Percentiles rank a stretch among this genome's conserved stretches.
Evolutionary conservation across 1,140 invertebrate genomes (phyloP).

Genomic region (Scaptomyza hsui): DNA sequence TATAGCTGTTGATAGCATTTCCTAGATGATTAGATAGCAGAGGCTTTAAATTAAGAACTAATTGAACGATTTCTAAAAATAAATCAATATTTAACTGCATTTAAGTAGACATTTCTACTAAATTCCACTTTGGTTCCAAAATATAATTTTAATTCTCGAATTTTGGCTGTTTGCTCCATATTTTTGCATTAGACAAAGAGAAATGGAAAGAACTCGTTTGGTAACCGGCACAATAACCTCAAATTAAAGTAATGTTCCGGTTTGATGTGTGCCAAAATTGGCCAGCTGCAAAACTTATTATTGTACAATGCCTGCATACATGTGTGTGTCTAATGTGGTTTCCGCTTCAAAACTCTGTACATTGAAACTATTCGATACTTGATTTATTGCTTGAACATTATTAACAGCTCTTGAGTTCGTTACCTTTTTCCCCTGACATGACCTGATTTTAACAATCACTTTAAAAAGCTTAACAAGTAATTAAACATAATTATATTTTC

Average conservation of each 20-base stretch:
- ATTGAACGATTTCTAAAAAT: neutral
- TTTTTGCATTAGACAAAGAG: neutral
- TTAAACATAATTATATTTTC: slow-evolving; percentile 5
- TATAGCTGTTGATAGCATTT: slow-evolving; percentile 20
- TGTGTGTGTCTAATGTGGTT: too few species aligned
- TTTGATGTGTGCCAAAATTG: slow-evolving; percentile 5
- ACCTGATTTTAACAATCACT: neutral
- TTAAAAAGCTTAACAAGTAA: neutral
- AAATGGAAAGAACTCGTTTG: slow-evolving; percentile 1
- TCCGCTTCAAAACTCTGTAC: too few species aligned
- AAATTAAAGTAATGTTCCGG: slow-evolving; percentile 5
- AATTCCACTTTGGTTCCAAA: neutral
- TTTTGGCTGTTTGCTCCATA: neutral
- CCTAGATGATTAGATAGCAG: slow-evolving; percentile 29
- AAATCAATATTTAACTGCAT: too few species aligned
- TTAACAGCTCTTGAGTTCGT: too few species aligned
- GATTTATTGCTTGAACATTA: neutral
- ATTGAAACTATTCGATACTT: too few species aligned
- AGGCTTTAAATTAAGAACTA: neutral
- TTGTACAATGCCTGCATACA: too few species aligned
- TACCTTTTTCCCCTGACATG: neutral
- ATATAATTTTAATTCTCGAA: too few species aligned
- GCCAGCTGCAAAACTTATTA: neutral
- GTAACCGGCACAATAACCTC: slow-evolving; percentile 5
- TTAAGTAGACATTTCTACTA: too few species aligned